Evolutionary conservation across 2,113 vertebrate species (phyloP).

Genomic region (Agelaius phoeniceus): DNA sequence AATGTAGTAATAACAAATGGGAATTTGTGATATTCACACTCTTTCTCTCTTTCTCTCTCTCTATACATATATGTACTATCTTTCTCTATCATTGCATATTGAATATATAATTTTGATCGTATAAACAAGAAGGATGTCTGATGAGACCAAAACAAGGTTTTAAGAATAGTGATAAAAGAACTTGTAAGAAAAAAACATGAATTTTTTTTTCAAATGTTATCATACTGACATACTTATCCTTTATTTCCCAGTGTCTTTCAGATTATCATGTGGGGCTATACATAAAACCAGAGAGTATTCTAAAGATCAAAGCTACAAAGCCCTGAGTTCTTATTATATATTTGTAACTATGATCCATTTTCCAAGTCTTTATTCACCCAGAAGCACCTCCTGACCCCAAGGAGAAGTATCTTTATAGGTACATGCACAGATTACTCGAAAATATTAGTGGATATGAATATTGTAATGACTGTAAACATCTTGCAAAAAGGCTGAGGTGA

Average conservation of each 20-base stretch:
- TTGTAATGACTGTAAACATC: background rate
- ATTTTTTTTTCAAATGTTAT: background rate
- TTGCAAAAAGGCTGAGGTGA: background rate
- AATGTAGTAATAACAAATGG: background rate
- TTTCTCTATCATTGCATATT: background rate
- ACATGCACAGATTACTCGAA: background rate
- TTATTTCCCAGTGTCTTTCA: background rate
- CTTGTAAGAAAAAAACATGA: background rate
- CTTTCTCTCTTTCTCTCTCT: no score
- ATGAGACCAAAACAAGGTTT: background rate
- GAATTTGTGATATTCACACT: rapidly evolving
- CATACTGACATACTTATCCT: background rate
- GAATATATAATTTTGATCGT: background rate
- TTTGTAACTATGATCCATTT: background rate
- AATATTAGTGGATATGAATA: background rate
- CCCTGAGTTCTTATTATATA: background rate
- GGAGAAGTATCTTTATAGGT: background rate
- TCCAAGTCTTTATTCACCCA: background rate
- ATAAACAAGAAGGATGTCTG: background rate
- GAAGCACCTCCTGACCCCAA: background rate
- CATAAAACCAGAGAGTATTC: background rate
- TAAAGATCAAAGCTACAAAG: background rate
- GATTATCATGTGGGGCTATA: rapidly evolving
- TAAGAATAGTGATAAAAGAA: background rate
- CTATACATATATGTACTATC: background rate